A percentile compares a stretch with the other conserved stretches of the same genome.
phyloP scores from a whole-genome alignment of 2,797 vertebrate species.

The Ispidina lecontei region DNA sequence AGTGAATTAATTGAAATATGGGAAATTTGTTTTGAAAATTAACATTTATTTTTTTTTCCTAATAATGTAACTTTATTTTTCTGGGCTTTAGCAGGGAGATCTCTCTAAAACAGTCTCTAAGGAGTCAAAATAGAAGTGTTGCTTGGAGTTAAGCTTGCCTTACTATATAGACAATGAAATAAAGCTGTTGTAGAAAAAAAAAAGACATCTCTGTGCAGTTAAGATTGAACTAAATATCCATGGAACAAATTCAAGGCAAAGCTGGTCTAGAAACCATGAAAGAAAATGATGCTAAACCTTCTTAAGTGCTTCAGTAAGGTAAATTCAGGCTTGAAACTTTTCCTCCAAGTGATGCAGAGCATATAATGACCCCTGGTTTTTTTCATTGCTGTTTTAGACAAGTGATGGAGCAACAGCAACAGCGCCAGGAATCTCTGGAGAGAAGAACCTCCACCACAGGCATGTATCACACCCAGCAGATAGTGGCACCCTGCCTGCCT shows the following conservation, averaged over 20 bases:
- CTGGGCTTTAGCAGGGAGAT: neutral
- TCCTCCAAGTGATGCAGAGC: neutral
- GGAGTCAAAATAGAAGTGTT: neutral
- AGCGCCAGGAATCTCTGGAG: constrained; percentile 94
- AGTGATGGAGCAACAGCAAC: constrained; percentile 94
- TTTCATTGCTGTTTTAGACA: constrained; percentile 82
- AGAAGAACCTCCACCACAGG: constrained; percentile 94
- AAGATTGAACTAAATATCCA: neutral
- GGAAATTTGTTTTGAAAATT: neutral
- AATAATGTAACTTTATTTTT: neutral
- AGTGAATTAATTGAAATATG: neutral
- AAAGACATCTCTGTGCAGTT: neutral
- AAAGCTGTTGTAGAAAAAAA: neutral
- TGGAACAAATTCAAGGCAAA: neutral
- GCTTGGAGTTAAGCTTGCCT: neutral
- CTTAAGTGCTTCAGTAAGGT: neutral
- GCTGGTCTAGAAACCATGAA: neutral
- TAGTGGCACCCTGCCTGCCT: neutral
- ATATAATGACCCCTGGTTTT: neutral
- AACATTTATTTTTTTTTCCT: neutral
- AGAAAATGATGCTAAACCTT: neutral
- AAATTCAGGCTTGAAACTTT: neutral
- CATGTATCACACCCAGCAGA: constrained; percentile 25
- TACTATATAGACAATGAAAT: neutral
- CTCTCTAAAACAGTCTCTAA: neutral